A percentile compares a stretch with the other conserved stretches of the same genome.
Evolutionary conservation across 1,140 invertebrate species (phyloP).

Genomic region (Ericerus pela): DNA sequence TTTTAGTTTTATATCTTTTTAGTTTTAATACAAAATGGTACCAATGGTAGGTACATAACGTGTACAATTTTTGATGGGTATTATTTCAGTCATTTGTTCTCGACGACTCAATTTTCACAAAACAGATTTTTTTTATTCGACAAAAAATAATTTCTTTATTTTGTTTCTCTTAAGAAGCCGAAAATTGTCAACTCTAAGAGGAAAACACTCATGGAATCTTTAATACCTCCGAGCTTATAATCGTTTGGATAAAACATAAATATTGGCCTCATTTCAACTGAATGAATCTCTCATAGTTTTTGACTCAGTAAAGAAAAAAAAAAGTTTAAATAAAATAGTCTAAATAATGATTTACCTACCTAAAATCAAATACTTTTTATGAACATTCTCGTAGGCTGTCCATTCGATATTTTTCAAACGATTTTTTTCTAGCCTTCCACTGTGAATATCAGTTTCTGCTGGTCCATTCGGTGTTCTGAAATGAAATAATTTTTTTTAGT

Average conservation of each 20-base stretch:
- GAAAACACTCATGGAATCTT: neutral
- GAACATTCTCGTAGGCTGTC: conserved; percentile 79
- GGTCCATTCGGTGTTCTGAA: conserved; percentile 76
- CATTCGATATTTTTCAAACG: conserved; percentile 73
- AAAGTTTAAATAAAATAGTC: conserved; percentile 5
- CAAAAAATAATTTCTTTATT: too few species aligned
- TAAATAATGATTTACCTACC: conserved; percentile 37
- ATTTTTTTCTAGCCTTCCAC: conserved; percentile 50
- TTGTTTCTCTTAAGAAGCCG: neutral
- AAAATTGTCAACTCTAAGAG: neutral
- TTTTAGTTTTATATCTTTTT: too few species aligned
- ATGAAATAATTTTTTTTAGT: neutral
- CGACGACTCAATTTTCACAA: neutral
- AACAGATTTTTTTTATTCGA: neutral
- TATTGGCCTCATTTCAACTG: too few species aligned
- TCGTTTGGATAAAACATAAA: neutral
- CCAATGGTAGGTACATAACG: too few species aligned
- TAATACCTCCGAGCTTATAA: neutral
- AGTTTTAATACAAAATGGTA: too few species aligned
- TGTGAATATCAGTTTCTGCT: conserved; percentile 37
- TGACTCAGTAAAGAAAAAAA: neutral
- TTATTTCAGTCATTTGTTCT: neutral
- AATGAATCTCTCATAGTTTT: neutral
- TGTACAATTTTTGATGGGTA: too few species aligned
- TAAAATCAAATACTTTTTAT: conserved; percentile 82